Conservation (phyloP, 2,888 invertebrate species). For the Noctuana brunneofusca region DNA sequence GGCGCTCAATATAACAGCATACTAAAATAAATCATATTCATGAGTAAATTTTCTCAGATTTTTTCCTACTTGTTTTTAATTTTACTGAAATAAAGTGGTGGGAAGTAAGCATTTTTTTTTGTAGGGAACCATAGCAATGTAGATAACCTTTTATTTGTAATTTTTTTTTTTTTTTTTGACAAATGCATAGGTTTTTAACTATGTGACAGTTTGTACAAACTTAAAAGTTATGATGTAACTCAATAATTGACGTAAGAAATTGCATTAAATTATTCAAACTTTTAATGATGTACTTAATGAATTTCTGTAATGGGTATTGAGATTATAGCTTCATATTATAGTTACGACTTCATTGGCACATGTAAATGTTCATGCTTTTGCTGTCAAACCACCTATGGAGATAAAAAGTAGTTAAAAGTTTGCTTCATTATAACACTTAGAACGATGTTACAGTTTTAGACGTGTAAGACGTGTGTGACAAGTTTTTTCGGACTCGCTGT, state of each 20-base stretch:
- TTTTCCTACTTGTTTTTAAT: too few relatives aligned
- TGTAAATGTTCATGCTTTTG: constrained; percentile 12
- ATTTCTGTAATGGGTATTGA: background rate
- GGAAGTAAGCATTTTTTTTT: too few relatives aligned
- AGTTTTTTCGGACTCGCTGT: constrained; percentile 36
- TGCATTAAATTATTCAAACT: background rate
- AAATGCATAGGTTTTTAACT: too few relatives aligned
- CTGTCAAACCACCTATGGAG: background rate
- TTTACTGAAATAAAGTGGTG: too few relatives aligned
- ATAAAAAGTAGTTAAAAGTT: background rate
- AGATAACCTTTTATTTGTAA: too few relatives aligned
- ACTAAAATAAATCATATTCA: too few relatives aligned
- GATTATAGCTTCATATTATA: background rate
- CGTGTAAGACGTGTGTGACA: constrained; percentile 20
- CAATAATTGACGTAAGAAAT: background rate
- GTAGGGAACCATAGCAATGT: too few relatives aligned
- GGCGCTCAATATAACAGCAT: too few relatives aligned
- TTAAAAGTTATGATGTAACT: too few relatives aligned
- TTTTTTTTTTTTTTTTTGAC: too few relatives aligned
- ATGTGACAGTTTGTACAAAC: too few relatives aligned
- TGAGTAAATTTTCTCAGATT: too few relatives aligned
- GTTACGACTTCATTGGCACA: background rate
- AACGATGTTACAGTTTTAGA: background rate
- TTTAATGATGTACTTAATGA: background rate
- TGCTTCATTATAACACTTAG: constrained; percentile 11